phyloP scores from a whole-genome alignment of 2,113 vertebrate genomes.

The Zosterops hypoxanthus region DNA sequence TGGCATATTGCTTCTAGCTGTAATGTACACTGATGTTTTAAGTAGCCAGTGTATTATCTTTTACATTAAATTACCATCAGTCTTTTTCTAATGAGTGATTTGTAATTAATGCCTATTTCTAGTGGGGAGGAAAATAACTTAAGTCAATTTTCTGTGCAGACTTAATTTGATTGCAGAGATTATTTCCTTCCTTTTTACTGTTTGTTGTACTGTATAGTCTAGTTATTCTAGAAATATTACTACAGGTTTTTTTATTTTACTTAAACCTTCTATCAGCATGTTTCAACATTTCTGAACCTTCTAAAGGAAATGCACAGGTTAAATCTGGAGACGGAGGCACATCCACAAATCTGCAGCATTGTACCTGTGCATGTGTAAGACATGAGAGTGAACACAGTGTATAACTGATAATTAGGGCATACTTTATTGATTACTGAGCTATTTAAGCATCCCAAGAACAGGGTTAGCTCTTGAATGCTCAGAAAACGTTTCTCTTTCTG shows the following conservation, averaged over 20 bases:
- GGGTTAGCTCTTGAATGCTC: neutral
- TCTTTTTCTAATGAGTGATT: neutral
- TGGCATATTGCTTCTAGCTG: neutral
- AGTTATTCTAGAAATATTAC: neutral
- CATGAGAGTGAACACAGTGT: neutral
- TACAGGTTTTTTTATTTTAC: neutral
- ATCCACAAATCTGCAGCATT: neutral
- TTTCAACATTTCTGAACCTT: neutral
- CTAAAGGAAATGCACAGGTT: neutral
- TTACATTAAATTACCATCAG: neutral
- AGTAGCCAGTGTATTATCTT: neutral
- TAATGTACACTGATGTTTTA: neutral
- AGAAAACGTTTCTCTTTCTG: neutral
- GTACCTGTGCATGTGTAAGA: accelerated
- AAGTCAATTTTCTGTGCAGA: neutral
- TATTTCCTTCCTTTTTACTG: neutral
- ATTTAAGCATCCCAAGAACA: neutral
- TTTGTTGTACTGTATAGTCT: accelerated
- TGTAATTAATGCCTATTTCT: neutral
- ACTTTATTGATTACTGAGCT: neutral
- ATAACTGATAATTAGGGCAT: neutral
- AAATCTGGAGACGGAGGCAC: neutral
- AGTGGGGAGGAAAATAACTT: neutral
- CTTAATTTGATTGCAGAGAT: neutral
- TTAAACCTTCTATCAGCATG: neutral